A percentile compares a stretch with the other conserved stretches of the same genome.
Conservation (phyloP, 35 echinoderm and acorn worm genomes). For the Chiridota heheva region DNA sequence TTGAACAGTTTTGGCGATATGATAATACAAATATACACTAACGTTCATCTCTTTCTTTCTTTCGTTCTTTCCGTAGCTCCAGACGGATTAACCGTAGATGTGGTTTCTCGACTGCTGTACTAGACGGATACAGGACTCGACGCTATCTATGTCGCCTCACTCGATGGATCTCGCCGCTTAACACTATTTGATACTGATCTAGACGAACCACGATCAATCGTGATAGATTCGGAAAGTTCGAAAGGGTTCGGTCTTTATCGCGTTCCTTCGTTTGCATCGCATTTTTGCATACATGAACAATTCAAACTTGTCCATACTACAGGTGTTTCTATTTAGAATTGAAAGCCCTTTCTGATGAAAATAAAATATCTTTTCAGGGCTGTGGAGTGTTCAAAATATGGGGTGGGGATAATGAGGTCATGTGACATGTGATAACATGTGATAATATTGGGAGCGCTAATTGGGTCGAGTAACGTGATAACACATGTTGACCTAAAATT, state of each 20-base stretch:
- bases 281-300: too few species aligned
- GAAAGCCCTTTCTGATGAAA: neutral
- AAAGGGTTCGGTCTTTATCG: neutral
- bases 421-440: too few species aligned
- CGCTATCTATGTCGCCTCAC: conserved; percentile 42
- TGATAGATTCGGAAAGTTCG: conserved; percentile 23
- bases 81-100: too few species aligned
- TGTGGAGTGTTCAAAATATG: too few species aligned
- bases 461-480: too few species aligned
- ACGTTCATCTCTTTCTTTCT: too few species aligned
- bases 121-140: conserved; percentile 53
- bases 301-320: neutral
- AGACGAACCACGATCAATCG: conserved; percentile 59
- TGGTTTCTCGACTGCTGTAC: conserved; percentile 51
- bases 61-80: too few species aligned
- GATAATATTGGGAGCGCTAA: too few species aligned
- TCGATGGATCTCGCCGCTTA: conserved; percentile 52
- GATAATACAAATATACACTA: too few species aligned
- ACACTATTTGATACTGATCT: conserved; percentile 45
- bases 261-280: neutral
- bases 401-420: too few species aligned
- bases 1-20: too few species aligned
- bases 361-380: neutral
- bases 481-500: too few species aligned
- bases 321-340: neutral